Base-by-base conservation (phyloP, 2,888 invertebrate species). In the Coremacera marginata region DNA sequence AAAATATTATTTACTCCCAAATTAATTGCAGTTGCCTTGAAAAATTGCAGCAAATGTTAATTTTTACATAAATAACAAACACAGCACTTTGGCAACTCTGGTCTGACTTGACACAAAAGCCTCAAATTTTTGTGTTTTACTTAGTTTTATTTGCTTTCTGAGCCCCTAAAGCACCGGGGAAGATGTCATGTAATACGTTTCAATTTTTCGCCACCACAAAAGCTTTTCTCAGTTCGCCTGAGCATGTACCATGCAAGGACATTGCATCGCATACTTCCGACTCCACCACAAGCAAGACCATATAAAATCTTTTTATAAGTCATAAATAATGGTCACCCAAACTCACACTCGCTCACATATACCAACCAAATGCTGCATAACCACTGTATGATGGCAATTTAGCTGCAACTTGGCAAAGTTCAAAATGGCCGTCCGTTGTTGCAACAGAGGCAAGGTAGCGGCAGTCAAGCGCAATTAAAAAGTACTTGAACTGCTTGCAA, bases 401-500 rank as follows among this genome's bases (percentile, higher is more conserved):
- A 51, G 52, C 51, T 70, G 68, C 68, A 73, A 57, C 62, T 65
- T 72, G 65, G 67, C 67, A 80, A 80, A 80, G 80, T 81, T 81
- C 81, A 81, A 81, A 81, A 81, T 81, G 81, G 81, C 81, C 81
- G 81, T 81, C 80, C 74, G 31, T 25, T 62, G 72, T 14, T 72
- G 72, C 49, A 27, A n/a, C 37, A 72, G n/a, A 19, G 52, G 25
- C 22, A 51, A 19, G 25, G 65, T 27, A 74, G 67, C 52, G 34
- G 55, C 67, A 67, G 67, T 67, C 37, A 55, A 74, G 65, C 74
- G 65, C 82, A 82, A 82, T 82, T 82, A 82, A 82, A 82, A 81
- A 82, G 80, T 82, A 82, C 82, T 82, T 82, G 82, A 82, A 81
- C 81, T 80, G 79, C 79, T 82, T 77, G 75, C 67, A 74, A 67